Evolutionary conservation across 1,140 invertebrate species (phyloP), one percentile per base, ranked within the genome.

Genomic region (Oryzaephilus surinamensis): DNA sequence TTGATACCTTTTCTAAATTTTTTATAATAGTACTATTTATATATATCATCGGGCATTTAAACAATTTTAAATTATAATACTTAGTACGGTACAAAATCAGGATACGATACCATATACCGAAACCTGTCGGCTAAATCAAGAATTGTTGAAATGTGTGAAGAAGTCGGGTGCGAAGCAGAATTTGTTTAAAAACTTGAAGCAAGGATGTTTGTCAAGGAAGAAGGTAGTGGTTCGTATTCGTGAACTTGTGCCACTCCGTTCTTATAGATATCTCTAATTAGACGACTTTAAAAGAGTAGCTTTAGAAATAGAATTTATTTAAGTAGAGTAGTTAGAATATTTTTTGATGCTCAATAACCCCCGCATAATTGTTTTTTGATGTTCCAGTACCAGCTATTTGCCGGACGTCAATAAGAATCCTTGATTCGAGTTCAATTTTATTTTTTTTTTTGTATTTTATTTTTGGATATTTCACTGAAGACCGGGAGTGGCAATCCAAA

Each of bases 361-460:
- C 32, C 46, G 46, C 50, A 43, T 54, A 55, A 50, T 46, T 46
- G 26, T 63, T 68, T 64, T 60, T 61, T 51, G 53, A 42, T 69
- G 62, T 82, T 81, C 52, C 78, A 82, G 79, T 79, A 78, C 65
- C 76, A 80, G 66, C 70, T 82, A 65, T 79, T 79, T 70, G 72
- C 73, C 61, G 74, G 74, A 62, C 70, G 74, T 64, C 70, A 72
- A 48, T 76, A 77, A 73, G 59, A 55, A 57, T 51, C 52, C 50
- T 53, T 54, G 54, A 47, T 44, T 48, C 38, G 45, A 45, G 38
- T 34, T 44, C 45, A 37, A 42, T 38, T 43, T 41, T 48, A 39
- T 50, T 44, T 37, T 50, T 37, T 27, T 45, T 40, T 43, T 28
- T 17, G 31, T 23, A 28, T 41, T 35, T 34, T 4, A 6, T 32